Base-by-base conservation (phyloP, 2,888 invertebrate species). In the Punctoribates punctum region DNA sequence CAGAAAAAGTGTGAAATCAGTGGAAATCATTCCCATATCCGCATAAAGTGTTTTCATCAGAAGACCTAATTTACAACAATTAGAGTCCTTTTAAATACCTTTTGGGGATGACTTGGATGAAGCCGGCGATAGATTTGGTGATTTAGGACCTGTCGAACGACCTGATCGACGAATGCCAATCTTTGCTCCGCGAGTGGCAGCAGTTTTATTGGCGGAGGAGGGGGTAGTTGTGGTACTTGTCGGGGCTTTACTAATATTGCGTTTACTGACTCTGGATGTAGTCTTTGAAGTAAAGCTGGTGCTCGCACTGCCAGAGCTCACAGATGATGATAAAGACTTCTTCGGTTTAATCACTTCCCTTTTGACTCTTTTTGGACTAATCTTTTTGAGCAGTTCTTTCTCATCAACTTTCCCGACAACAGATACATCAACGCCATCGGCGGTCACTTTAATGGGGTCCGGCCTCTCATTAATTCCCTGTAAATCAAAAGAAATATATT, bases 391-490 rank as follows among this genome's bases (percentile, higher is more conserved):
- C 48, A 77, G 29, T 38, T 77, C 77, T 73, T 78, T 42, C 67
- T 78, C 77, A 42, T 80, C 79, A 46, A 77, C 80, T 74, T 79
- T 80, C 9, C 80, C 80, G 23, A 80, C 79, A 51, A 80, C 78
- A 13, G 80, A 80, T 20, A 80, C 79, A 77, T 80, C 80, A 38
- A 80, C 79, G 62, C 80, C 80, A 79, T 80, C 80, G 20, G 48
- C 75, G 20, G 78, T 77, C 34, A 80, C 78, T 60, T 79, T 77
- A 34, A 77, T 77, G 13, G 80, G 77, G 67, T 79, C 85, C 72
- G 88, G 87, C 79, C 87, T 85, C 77, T 88, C 88, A 48, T 87
- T 85, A 75, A 90, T 87, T 3, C 91, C 90, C 80, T 75, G 11
- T n/a, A 27, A 74, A n/a, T 23, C 17, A 51, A 34, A 34, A 6